Percentiles rank a stretch among this genome's conserved stretches.
phyloP scores from a whole-genome alignment of 2,797 vertebrate species.

The Dallia pectoralis region DNA sequence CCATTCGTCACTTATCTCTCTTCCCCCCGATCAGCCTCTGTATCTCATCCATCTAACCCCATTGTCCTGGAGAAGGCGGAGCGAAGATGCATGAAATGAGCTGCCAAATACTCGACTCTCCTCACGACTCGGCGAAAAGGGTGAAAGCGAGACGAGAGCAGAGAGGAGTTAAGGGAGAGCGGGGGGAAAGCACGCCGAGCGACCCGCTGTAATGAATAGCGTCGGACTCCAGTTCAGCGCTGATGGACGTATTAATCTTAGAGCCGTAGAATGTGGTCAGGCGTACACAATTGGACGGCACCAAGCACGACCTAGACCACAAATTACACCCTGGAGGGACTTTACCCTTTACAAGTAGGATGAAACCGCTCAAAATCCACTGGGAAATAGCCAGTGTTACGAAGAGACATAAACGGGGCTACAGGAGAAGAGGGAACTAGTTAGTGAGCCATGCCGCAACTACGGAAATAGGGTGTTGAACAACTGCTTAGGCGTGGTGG shows the following conservation, averaged over 20 bases:
- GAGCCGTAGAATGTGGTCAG: conserved; percentile 53
- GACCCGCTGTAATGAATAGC: conserved; percentile 43
- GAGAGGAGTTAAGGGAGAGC: conserved; percentile 8
- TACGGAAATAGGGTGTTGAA: conserved; percentile 23
- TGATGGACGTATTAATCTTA: conserved; percentile 65
- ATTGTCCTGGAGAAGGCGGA: conserved; percentile 58
- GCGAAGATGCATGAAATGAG: conserved; percentile 62
- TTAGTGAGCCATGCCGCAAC: conserved; percentile 25
- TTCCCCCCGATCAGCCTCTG: conserved; percentile 48
- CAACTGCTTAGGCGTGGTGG: conserved; percentile 32
- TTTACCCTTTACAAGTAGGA: conserved; percentile 58
- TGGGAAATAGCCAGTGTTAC: conserved; percentile 45
- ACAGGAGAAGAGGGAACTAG: conserved; percentile 24
- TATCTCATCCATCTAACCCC: conserved; percentile 48
- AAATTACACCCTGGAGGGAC: conserved; percentile 58
- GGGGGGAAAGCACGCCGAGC: conserved; percentile 35
- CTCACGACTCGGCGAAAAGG: conserved; percentile 40
- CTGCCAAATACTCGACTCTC: conserved; percentile 53
- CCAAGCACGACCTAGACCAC: conserved; percentile 33
- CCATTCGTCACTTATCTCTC: conserved; percentile 42
- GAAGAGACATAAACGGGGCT: conserved; percentile 39
- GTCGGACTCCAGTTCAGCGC: conserved; percentile 39
- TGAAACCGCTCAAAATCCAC: conserved; percentile 29
- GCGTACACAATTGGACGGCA: conserved; percentile 44
- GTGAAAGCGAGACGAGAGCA: conserved; percentile 17